Percentiles rank a stretch among this genome's conserved stretches.
Evolutionary conservation across 2,797 vertebrate species (phyloP).

Genomic region (Agapornis canus): DNA sequence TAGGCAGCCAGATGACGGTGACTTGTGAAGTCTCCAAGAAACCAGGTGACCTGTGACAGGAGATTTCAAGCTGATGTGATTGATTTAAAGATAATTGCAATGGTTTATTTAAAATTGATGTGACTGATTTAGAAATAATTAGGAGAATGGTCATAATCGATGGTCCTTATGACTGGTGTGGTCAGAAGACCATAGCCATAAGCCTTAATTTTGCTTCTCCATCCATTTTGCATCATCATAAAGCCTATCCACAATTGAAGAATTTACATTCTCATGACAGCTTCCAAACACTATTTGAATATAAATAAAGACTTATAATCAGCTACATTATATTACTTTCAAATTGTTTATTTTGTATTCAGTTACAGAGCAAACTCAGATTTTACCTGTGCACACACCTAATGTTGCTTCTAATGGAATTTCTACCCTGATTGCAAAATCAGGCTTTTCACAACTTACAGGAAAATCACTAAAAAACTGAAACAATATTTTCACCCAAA

Average conservation of each 20-base stretch:
- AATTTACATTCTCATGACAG: background rate
- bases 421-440: background rate
- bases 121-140: background rate
- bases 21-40: background rate
- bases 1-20: background rate
- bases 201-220: background rate
- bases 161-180: rapidly evolving
- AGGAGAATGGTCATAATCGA: background rate
- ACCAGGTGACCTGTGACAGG: background rate
- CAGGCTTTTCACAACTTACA: background rate
- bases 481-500: background rate
- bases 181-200: background rate
- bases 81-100: background rate
- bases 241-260: background rate
- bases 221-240: background rate
- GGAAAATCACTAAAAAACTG: background rate
- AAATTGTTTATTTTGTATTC: background rate
- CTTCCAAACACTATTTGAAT: background rate
- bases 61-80: background rate
- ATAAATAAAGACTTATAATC: background rate
- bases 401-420: background rate
- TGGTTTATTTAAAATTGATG: background rate
- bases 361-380: background rate
- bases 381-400: background rate
- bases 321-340: background rate